phyloP scores from a whole-genome alignment of 2,888 invertebrate species.

The Netelia melanura region DNA sequence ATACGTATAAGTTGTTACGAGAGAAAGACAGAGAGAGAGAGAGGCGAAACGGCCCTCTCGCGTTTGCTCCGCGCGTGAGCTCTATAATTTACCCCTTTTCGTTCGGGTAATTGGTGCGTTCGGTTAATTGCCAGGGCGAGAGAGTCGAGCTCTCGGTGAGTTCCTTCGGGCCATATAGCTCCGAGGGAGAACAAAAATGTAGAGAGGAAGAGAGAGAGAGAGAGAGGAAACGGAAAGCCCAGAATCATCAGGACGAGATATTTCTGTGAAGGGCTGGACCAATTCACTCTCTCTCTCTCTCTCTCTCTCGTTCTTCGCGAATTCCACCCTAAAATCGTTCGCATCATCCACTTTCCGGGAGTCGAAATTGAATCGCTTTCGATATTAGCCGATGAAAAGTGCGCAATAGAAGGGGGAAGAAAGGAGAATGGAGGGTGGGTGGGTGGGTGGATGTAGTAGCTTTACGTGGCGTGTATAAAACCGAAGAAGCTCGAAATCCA shows the following conservation, averaged over 20 bases:
- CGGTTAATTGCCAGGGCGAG: conserved; percentile 78
- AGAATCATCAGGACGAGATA: background rate
- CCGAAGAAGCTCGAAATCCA: no score
- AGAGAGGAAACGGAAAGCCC: conserved; percentile 1
- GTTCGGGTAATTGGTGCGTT: conserved; percentile 77
- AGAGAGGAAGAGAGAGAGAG: background rate
- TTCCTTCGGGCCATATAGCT: background rate
- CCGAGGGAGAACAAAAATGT: background rate
- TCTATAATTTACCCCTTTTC: conserved; percentile 81
- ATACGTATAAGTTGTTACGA: conserved; percentile 55
- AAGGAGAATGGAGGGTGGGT: no score
- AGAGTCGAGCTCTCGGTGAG: conserved; percentile 19
- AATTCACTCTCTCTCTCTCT: background rate
- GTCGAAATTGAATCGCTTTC: background rate
- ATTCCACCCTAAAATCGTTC: background rate
- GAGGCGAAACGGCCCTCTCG: conserved; percentile 52
- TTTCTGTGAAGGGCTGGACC: background rate
- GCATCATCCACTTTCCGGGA: background rate
- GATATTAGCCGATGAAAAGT: no score
- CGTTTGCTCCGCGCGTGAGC: conserved; percentile 65
- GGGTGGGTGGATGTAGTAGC: no score
- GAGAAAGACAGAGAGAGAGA: no score
- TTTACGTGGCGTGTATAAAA: no score
- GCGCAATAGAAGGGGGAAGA: no score
- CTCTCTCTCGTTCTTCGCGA: background rate